Evolutionary conservation across 2,888 invertebrate species (phyloP).

Genomic region (Sepiola atlantica): DNA sequence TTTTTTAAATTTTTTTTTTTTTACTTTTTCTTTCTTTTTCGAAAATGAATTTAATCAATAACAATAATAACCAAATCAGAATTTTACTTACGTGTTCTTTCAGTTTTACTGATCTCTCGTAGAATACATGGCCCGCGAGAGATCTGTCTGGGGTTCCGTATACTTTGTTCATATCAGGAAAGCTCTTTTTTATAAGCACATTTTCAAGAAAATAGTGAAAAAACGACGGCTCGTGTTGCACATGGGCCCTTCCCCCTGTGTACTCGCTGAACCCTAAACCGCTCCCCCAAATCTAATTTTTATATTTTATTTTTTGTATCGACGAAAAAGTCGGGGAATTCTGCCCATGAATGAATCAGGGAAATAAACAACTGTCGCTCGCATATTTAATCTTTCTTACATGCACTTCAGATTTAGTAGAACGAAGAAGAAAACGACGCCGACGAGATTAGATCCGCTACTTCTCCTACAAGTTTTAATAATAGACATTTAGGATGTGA

Average conservation of each 20-base stretch:
- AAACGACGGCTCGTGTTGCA: neutral
- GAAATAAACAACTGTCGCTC: neutral
- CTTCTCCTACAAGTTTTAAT: neutral
- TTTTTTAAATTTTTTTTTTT: neutral
- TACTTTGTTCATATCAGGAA: neutral
- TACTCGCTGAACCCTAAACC: neutral
- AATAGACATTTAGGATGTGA: neutral
- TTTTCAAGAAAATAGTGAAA: neutral
- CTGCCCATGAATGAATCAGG: neutral
- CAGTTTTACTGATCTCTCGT: conserved; percentile 22
- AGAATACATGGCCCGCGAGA: neutral
- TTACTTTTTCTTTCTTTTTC: neutral
- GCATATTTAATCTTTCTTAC: neutral
- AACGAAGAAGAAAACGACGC: neutral
- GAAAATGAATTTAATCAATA: neutral
- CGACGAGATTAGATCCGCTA: neutral
- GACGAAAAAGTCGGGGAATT: too few relatives aligned
- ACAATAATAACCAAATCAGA: neutral
- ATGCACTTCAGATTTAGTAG: neutral
- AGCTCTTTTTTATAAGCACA: neutral
- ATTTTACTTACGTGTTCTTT: neutral
- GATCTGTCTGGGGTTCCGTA: neutral
- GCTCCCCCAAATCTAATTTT: neutral
- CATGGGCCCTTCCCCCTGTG: neutral
- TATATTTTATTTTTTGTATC: neutral